These are phyloP conservation scores for Oryzias celebensis DNA, from an alignment of 2,113 vertebrate genomes.

Conservation along the genomic window DNA sequence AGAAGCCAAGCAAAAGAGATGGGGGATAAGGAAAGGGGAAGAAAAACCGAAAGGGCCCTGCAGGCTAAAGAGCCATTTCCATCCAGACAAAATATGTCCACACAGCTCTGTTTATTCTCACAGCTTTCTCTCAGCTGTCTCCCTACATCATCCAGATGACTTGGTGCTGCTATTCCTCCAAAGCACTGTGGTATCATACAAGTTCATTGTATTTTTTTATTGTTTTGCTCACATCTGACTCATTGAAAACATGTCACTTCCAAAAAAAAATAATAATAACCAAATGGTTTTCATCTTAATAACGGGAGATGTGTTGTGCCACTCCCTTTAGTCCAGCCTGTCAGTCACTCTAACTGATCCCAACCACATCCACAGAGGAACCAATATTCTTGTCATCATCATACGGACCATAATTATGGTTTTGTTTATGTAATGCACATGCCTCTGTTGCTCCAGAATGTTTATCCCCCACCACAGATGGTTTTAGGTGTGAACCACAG, in stretches of 20 bases:
- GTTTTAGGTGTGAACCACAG: slow-evolving; percentile 65
- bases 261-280: neutral
- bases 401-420: slow-evolving; percentile 29
- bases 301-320: slow-evolving; percentile 23
- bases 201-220: slow-evolving; percentile 11
- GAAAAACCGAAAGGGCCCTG: slow-evolving; percentile 17
- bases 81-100: slow-evolving; percentile 43
- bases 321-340: slow-evolving; percentile 46
- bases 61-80: slow-evolving; percentile 22
- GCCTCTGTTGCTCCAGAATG: slow-evolving; percentile 41
- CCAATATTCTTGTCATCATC: slow-evolving; percentile 47
- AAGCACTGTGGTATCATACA: slow-evolving; percentile 1
- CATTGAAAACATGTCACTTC: slow-evolving; percentile 4
- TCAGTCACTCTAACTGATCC: slow-evolving; percentile 27
- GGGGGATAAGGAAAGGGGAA: slow-evolving; percentile 21
- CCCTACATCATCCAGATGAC: slow-evolving; percentile 1
- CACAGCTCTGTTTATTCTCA: slow-evolving; percentile 27
- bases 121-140: slow-evolving; percentile 14
- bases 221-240: slow-evolving; percentile 8
- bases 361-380: slow-evolving; percentile 23
- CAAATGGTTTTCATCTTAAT: slow-evolving; percentile 13
- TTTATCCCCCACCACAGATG: slow-evolving; percentile 56
- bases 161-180: slow-evolving; percentile 7
- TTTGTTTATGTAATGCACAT: slow-evolving; percentile 49
- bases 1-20: slow-evolving; percentile 69